These are phyloP conservation scores for Sinhomidia bicolor DNA, from an alignment of 2,888 invertebrate genomes.

Conservation along the genomic window DNA sequence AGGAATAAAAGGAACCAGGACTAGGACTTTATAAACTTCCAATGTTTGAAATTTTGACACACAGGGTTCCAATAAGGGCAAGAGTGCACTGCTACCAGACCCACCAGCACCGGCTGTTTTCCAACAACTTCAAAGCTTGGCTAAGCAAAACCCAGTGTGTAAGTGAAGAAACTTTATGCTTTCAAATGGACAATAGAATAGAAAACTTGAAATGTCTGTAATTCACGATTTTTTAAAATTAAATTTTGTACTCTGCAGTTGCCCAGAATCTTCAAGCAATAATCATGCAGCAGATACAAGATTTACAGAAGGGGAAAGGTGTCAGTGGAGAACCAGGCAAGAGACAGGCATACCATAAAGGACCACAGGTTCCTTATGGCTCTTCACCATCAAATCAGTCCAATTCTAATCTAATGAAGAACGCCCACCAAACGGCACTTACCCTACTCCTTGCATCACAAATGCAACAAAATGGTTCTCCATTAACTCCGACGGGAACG, in stretches of 20 bases:
- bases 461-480: slow-evolving; percentile 80
- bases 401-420: slow-evolving; percentile 78
- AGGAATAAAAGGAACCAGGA: neutral
- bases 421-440: slow-evolving; percentile 81
- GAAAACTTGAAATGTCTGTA: too few relatives aligned
- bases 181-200: neutral
- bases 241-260: slow-evolving; percentile 81
- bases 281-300: slow-evolving; percentile 82
- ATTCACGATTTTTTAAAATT: too few relatives aligned
- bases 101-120: slow-evolving; percentile 82
- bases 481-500: slow-evolving; percentile 48
- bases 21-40: too few relatives aligned
- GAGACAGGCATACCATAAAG: slow-evolving; percentile 77
- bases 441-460: slow-evolving; percentile 81
- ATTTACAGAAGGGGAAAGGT: slow-evolving; percentile 81
- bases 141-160: slow-evolving; percentile 83
- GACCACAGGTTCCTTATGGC: slow-evolving; percentile 68
- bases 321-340: slow-evolving; percentile 61
- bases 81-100: slow-evolving; percentile 82
- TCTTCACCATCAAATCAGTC: slow-evolving; percentile 66
- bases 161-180: slow-evolving; percentile 78
- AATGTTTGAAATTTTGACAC: neutral
- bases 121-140: slow-evolving; percentile 83
- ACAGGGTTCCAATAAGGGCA: slow-evolving; percentile 81
- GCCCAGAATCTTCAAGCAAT: slow-evolving; percentile 82